Evolutionary conservation across 1,140 invertebrate genomes (phyloP).

Genomic region (Helicoverpa zea): DNA sequence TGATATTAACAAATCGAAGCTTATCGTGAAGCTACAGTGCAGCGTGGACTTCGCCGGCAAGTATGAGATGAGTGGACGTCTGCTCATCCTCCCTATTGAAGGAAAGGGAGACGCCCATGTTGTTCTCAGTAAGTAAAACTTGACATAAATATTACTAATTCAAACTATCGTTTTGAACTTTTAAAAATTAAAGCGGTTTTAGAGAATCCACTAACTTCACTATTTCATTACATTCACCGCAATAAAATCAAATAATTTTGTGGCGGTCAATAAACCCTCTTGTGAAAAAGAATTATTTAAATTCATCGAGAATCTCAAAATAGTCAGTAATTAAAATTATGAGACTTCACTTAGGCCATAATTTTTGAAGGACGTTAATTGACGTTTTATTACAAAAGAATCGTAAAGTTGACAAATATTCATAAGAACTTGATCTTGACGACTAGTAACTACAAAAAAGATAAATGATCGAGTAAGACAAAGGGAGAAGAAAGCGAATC

Average conservation of each 20-base stretch:
- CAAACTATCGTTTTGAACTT: too few relatives aligned
- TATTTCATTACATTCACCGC: too few relatives aligned
- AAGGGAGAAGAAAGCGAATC: too few relatives aligned
- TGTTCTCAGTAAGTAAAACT: constrained; percentile 56
- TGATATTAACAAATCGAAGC: constrained; percentile 51
- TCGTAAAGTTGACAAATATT: not conserved
- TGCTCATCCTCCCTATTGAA: constrained; percentile 59
- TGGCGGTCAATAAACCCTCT: too few relatives aligned
- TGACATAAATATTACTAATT: not conserved
- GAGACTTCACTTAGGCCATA: not conserved
- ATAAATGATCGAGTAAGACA: too few relatives aligned
- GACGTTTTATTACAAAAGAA: not conserved
- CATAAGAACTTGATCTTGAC: not conserved
- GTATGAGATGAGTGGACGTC: constrained; percentile 64
- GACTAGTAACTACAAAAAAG: not conserved
- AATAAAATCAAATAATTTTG: too few relatives aligned
- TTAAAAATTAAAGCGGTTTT: too few relatives aligned
- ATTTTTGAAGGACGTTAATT: not conserved
- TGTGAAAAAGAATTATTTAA: too few relatives aligned
- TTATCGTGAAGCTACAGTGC: constrained; percentile 56
- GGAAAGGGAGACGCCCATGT: constrained; percentile 61
- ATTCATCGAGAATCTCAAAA: too few relatives aligned
- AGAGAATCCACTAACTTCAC: not conserved
- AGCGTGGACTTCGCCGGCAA: constrained; percentile 54
- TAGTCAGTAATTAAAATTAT: not conserved